A percentile compares a stretch with the other conserved stretches of the same genome.
These are phyloP conservation scores for Zaprionus obscuricornis DNA, from an alignment of 2,888 invertebrate species.

Conservation along the genomic window DNA sequence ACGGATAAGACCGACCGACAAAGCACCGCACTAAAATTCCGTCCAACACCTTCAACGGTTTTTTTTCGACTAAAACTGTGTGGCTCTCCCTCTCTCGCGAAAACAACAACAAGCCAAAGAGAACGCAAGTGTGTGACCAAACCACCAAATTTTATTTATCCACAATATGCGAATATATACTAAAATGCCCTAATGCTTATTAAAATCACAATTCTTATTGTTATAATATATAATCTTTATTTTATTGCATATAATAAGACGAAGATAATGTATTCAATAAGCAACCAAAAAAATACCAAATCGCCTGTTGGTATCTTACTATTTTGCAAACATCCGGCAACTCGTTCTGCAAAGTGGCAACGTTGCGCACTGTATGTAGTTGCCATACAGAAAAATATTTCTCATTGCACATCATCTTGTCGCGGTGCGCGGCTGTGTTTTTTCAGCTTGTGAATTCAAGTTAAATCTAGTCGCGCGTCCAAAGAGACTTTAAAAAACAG, in stretches of 20 bases:
- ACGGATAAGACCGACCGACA: conserved; percentile 59
- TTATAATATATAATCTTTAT: too few species aligned
- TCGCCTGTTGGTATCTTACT: background rate
- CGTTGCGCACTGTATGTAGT: conserved; percentile 8
- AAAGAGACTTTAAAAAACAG: background rate
- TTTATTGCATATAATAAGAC: too few species aligned
- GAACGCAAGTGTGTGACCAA: conserved; percentile 30
- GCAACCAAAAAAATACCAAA: conserved; percentile 7
- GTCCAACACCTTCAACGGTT: conserved; percentile 44
- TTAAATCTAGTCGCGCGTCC: background rate
- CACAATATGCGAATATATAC: background rate
- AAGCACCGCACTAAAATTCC: conserved; percentile 44
- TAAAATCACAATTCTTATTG: too few species aligned
- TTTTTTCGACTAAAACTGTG: conserved; percentile 35
- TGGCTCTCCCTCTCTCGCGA: conserved; percentile 35
- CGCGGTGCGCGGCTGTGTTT: conserved; percentile 22
- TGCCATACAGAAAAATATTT: conserved; percentile 18
- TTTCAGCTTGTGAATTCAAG: background rate
- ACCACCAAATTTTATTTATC: background rate
- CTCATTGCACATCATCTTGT: conserved; percentile 21
- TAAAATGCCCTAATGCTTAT: conserved; percentile 3
- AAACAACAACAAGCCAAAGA: conserved; percentile 32
- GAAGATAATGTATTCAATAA: background rate
- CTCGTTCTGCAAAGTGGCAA: conserved; percentile 6
- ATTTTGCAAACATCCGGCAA: conserved; percentile 6